Conservation (phyloP, 1,140 invertebrate species). For the Acyrthosiphon pisum region DNA sequence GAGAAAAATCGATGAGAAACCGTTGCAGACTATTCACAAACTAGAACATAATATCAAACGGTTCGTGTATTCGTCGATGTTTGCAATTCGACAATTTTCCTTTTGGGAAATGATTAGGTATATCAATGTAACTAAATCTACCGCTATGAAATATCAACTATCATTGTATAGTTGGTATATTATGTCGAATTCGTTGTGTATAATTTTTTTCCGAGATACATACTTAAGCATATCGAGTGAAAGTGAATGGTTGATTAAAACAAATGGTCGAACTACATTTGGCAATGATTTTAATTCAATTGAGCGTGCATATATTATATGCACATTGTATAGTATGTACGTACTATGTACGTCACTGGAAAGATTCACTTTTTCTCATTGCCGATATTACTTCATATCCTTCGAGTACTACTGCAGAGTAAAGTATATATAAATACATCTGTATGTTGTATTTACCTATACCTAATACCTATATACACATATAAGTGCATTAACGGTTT, state of each 20-base stretch:
- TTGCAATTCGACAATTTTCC: not conserved
- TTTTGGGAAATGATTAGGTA: not conserved
- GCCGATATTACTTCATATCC: not conserved
- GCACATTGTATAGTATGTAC: not conserved
- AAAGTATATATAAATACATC: not conserved
- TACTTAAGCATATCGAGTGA: not conserved
- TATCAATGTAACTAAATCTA: not conserved
- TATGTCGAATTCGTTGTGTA: not conserved
- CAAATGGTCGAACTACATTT: not conserved
- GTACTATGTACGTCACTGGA: not conserved
- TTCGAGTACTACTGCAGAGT: not conserved
- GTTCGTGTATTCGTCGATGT: not conserved
- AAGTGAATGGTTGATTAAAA: conserved; percentile 18
- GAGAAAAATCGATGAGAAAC: conserved; percentile 8
- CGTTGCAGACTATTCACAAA: not conserved
- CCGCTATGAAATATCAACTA: not conserved
- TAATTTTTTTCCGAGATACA: not conserved
- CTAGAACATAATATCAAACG: not conserved
- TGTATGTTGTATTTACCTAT: not conserved
- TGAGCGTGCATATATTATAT: not conserved
- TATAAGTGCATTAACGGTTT: conserved; percentile 2
- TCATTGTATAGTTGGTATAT: not conserved
- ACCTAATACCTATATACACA: not conserved
- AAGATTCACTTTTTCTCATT: conserved; percentile 26
- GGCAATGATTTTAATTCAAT: not conserved